Percentiles rank a stretch among this genome's conserved stretches.
Evolutionary conservation across 64 coral and sea anemone species (phyloP).

Genomic region (Stichodactyla mertensii): DNA sequence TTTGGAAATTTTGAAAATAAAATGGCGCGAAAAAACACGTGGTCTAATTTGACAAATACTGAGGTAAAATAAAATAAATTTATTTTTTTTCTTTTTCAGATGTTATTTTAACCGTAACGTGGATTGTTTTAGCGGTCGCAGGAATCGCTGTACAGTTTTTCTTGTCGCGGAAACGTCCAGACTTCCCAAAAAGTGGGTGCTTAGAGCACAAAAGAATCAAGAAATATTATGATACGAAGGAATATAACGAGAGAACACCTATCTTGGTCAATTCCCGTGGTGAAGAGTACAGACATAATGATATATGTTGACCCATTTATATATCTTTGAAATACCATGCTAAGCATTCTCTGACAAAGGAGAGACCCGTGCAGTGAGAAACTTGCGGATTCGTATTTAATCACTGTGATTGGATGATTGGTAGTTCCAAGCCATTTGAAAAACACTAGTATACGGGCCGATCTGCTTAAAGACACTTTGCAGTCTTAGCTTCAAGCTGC

Average conservation of each 20-base stretch:
- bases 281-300: slow-evolving; percentile 16
- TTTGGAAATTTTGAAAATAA: neutral
- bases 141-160: slow-evolving; percentile 23
- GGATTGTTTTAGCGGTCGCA: slow-evolving; percentile 22
- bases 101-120: slow-evolving; percentile 34
- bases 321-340: neutral
- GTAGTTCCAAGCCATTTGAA: too few relatives aligned
- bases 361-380: too few relatives aligned
- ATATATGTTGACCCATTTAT: slow-evolving; percentile 35
- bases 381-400: too few relatives aligned
- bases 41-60: too few relatives aligned
- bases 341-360: too few relatives aligned
- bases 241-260: slow-evolving; percentile 13
- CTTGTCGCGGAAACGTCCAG: neutral
- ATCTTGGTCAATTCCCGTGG: slow-evolving; percentile 31
- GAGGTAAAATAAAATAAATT: neutral
- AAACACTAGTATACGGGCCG: too few relatives aligned
- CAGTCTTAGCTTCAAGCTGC: too few relatives aligned
- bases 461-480: too few relatives aligned
- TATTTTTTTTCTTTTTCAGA: slow-evolving; percentile 19
- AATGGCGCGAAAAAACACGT: neutral
- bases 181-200: slow-evolving; percentile 41
- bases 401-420: too few relatives aligned
- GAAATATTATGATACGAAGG: slow-evolving; percentile 17
- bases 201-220: slow-evolving; percentile 28